Percentiles rank a stretch among this genome's conserved stretches.
phyloP scores from a whole-genome alignment of 2,113 vertebrate genomes.

The Antigone vipio region DNA sequence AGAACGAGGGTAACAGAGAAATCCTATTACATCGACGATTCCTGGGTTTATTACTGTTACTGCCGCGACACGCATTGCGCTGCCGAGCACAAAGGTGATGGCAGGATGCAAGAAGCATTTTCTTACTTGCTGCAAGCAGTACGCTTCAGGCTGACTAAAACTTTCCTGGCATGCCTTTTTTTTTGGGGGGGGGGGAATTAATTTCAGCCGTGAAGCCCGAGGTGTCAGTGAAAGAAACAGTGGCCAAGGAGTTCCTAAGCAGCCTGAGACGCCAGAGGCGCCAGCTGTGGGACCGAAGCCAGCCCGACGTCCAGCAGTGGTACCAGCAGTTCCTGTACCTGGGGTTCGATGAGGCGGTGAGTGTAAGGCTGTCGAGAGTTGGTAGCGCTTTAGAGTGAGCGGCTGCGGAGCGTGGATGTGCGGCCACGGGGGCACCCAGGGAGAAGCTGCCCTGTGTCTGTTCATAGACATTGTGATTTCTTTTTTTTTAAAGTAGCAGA shows the following conservation, averaged over 20 bases:
- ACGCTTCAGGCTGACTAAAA: neutral
- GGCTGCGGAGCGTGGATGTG: fast-evolving
- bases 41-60: neutral
- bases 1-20: neutral
- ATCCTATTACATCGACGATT: fast-evolving
- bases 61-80: neutral
- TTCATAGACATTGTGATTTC: neutral
- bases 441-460: neutral
- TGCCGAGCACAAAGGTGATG: neutral
- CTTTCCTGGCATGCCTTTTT: neutral
- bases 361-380: neutral
- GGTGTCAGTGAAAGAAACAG: conserved; percentile 72
- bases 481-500: neutral
- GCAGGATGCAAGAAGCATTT: neutral
- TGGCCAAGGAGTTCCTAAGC: conserved; percentile 86
- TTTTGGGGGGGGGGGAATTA: neutral
- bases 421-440: neutral
- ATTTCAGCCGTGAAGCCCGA: conserved; percentile 65
- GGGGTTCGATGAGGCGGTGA: conserved; percentile 91
- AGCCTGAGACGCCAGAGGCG: conserved; percentile 81
- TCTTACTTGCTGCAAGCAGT: neutral
- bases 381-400: neutral
- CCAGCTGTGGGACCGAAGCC: conserved; percentile 89
- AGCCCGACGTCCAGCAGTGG: conserved; percentile 93
- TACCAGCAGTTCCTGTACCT: conserved; percentile 93